Evolutionary conservation across 2,113 vertebrate species (phyloP).

Genomic region (Bufo gargarizans): DNA sequence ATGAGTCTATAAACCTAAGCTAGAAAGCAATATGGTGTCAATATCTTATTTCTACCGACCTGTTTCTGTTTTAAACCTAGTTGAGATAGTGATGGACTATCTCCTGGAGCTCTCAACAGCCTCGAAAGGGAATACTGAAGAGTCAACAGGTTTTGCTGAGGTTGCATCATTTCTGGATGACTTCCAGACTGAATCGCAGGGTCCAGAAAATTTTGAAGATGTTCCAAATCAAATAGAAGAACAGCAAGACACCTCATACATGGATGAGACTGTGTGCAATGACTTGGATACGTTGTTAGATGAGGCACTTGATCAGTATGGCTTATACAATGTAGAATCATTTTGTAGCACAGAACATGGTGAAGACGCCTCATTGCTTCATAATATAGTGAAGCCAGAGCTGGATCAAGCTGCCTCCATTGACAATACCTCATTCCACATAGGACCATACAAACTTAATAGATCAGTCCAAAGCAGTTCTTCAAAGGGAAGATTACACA

Average conservation of each 20-base stretch:
- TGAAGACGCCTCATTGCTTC: background rate
- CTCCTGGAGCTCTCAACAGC: slow-evolving; percentile 89
- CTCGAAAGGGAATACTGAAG: slow-evolving; percentile 69
- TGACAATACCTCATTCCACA: slow-evolving; percentile 57
- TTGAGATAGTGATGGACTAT: slow-evolving; percentile 92
- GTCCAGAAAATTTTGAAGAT: slow-evolving; percentile 52
- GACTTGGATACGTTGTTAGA: slow-evolving; percentile 83
- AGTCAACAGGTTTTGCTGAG: slow-evolving; percentile 75
- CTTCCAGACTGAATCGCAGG: slow-evolving; percentile 60
- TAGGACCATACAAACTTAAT: slow-evolving; percentile 60
- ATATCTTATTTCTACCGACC: background rate
- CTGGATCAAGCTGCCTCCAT: slow-evolving; percentile 65
- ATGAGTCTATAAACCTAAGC: background rate
- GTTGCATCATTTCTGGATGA: slow-evolving; percentile 70
- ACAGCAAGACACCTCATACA: slow-evolving; percentile 57
- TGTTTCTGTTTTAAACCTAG: slow-evolving; percentile 69
- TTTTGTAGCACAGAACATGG: slow-evolving; percentile 54
- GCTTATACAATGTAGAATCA: slow-evolving; percentile 60
- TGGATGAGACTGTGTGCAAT: slow-evolving; percentile 71
- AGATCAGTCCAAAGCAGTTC: slow-evolving; percentile 31
- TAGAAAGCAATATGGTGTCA: background rate
- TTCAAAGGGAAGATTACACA: background rate
- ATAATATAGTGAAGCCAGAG: slow-evolving; percentile 62
- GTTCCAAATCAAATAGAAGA: background rate
- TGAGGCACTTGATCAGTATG: slow-evolving; percentile 74